Evolutionary conservation across 2,113 vertebrate species (phyloP).

Genomic region (Propithecus coquereli): DNA sequence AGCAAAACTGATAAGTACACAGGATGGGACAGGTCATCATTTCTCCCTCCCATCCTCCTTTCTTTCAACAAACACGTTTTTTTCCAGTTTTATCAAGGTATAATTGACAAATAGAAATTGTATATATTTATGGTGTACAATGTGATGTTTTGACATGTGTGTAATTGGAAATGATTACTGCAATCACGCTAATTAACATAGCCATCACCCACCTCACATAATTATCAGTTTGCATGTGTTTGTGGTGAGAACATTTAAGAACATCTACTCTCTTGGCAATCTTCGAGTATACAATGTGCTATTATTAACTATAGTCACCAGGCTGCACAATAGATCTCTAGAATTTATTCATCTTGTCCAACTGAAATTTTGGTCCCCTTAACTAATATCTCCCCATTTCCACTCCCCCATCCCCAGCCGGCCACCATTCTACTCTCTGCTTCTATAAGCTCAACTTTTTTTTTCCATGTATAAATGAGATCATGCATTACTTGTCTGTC

Average conservation of each 20-base stretch:
- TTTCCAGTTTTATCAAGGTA: neutral
- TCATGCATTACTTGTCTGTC: neutral
- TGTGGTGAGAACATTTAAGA: neutral
- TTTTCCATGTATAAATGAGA: neutral
- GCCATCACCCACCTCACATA: neutral
- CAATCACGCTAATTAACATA: neutral
- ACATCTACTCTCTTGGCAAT: neutral
- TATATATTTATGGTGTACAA: neutral
- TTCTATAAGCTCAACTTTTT: neutral
- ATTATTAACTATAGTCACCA: neutral
- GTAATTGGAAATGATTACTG: neutral
- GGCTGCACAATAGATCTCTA: neutral
- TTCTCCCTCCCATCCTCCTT: neutral
- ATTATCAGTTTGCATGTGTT: too few relatives aligned
- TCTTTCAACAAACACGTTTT: neutral
- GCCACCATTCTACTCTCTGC: neutral
- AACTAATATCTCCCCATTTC: too few relatives aligned
- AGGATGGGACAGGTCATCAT: rapidly evolving
- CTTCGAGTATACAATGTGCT: neutral
- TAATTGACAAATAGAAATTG: neutral
- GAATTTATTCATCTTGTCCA: neutral
- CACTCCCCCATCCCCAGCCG: neutral
- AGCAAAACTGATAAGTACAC: neutral
- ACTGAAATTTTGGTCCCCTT: neutral
- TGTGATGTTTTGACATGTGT: neutral